Percentiles rank a stretch among this genome's conserved stretches.
Evolutionary conservation across 2,797 vertebrate species (phyloP).

Genomic region (Oceanodroma leucorhoa): DNA sequence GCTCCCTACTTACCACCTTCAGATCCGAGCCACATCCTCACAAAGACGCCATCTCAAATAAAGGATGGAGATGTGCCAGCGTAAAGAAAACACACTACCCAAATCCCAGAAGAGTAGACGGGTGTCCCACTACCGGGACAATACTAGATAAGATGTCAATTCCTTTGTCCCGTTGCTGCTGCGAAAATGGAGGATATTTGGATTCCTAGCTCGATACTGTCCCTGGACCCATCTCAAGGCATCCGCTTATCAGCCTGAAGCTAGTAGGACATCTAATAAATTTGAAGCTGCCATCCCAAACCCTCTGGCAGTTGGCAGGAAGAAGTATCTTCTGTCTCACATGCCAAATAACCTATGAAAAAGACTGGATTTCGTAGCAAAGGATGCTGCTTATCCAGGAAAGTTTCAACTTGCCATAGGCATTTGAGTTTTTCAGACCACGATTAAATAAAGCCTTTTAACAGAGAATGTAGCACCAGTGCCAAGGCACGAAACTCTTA

Average conservation of each 20-base stretch:
- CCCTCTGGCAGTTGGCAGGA: slow-evolving; percentile 49
- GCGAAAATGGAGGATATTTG: slow-evolving; percentile 5
- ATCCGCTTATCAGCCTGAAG: slow-evolving; percentile 30
- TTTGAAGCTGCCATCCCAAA: slow-evolving; percentile 47
- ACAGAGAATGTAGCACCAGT: not conserved
- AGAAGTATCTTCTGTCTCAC: slow-evolving; percentile 32
- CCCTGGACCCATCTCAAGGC: slow-evolving; percentile 24
- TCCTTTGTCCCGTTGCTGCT: not conserved
- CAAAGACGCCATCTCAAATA: not conserved
- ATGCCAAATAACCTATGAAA: slow-evolving; percentile 44
- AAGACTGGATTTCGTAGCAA: slow-evolving; percentile 27
- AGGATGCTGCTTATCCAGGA: slow-evolving; percentile 40
- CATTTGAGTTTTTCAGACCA: slow-evolving; percentile 12
- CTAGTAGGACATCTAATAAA: slow-evolving; percentile 53
- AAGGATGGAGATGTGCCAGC: not conserved
- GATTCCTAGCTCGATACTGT: slow-evolving; percentile 9
- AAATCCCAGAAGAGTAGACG: not conserved
- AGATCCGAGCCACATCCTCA: not conserved
- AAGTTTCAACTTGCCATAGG: slow-evolving; percentile 41
- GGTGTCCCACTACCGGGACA: not conserved
- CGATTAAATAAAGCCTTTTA: slow-evolving; percentile 39
- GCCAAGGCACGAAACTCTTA: slow-evolving; percentile 10
- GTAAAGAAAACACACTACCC: not conserved
- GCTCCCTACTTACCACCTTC: not conserved
- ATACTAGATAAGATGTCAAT: slow-evolving; percentile 22